A percentile compares a stretch with the other conserved stretches of the same genome.
phyloP scores from a whole-genome alignment of 2,797 vertebrate genomes.

The Catostomus latipinnis region DNA sequence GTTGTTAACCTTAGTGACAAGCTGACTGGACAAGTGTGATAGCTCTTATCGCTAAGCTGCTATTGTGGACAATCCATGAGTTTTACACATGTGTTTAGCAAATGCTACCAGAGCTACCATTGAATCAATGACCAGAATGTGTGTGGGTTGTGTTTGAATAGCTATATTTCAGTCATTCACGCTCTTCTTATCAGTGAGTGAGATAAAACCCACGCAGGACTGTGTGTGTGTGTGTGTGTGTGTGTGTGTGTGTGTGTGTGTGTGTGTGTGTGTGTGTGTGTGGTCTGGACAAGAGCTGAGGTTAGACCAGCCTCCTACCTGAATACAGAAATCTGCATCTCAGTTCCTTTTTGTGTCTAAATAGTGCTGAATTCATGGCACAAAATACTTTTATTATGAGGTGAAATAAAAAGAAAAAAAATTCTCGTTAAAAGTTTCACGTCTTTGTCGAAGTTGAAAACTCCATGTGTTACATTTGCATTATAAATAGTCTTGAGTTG shows the following conservation, averaged over 20 bases:
- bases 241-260: not conserved
- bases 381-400: too few relatives aligned
- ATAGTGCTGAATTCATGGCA: not conserved
- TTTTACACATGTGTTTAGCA: slow-evolving; percentile 41
- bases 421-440: too few relatives aligned
- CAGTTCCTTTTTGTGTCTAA: not conserved
- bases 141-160: slow-evolving; percentile 55
- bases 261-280: slow-evolving; percentile 4
- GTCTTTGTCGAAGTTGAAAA: too few relatives aligned
- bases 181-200: slow-evolving; percentile 50
- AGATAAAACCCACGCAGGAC: slow-evolving; percentile 35
- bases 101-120: slow-evolving; percentile 45
- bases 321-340: not conserved
- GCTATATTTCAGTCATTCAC: slow-evolving; percentile 39
- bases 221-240: not conserved
- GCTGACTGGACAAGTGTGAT: slow-evolving; percentile 57
- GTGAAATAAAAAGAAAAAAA: too few relatives aligned
- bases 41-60: slow-evolving; percentile 54
- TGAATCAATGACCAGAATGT: slow-evolving; percentile 52
- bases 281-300: not conserved
- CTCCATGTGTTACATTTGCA: too few relatives aligned
- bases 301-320: not conserved
- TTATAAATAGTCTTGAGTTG: too few relatives aligned
- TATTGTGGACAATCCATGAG: slow-evolving; percentile 47
- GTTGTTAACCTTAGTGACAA: slow-evolving; percentile 37